Evolutionary conservation across 1,140 invertebrate species (phyloP).

Genomic region (Holotrichia oblita): DNA sequence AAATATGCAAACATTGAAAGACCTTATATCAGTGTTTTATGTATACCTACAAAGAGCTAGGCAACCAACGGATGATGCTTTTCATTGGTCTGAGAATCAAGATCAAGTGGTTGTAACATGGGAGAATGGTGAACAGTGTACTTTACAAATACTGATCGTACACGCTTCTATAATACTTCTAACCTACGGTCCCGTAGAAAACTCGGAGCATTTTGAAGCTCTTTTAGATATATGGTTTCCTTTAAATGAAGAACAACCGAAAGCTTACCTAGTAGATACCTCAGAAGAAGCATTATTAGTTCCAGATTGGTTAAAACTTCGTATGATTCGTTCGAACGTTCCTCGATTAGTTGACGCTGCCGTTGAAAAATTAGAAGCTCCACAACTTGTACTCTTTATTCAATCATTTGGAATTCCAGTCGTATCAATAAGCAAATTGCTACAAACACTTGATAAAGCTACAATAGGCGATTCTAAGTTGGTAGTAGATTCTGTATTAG

Average conservation of each 20-base stretch:
- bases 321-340: conserved; percentile 91
- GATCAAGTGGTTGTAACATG: conserved; percentile 83
- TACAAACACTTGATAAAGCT: conserved; percentile 78
- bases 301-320: conserved; percentile 93
- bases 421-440: conserved; percentile 80
- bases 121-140: conserved; percentile 81
- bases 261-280: conserved; percentile 84
- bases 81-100: conserved; percentile 75
- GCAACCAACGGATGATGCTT: conserved; percentile 71
- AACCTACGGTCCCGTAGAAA: conserved; percentile 75
- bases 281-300: conserved; percentile 87
- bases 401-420: conserved; percentile 97
- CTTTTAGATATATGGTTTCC: conserved; percentile 85
- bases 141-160: conserved; percentile 88
- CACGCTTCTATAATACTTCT: conserved; percentile 95
- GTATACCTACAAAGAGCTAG: conserved; percentile 76
- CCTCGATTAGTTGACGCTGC: conserved; percentile 86
- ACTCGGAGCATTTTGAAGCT: conserved; percentile 69
- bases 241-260: conserved; percentile 70
- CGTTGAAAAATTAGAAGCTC: conserved; percentile 84
- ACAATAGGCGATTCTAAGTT: conserved; percentile 74
- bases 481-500: conserved; percentile 79
- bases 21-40: conserved; percentile 81
- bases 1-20: conserved; percentile 73
- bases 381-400: conserved; percentile 93